A percentile compares a stretch with the other conserved stretches of the same genome.
Evolutionary conservation across 1,140 invertebrate species (phyloP).

Genomic region (Aphidius ervi): DNA sequence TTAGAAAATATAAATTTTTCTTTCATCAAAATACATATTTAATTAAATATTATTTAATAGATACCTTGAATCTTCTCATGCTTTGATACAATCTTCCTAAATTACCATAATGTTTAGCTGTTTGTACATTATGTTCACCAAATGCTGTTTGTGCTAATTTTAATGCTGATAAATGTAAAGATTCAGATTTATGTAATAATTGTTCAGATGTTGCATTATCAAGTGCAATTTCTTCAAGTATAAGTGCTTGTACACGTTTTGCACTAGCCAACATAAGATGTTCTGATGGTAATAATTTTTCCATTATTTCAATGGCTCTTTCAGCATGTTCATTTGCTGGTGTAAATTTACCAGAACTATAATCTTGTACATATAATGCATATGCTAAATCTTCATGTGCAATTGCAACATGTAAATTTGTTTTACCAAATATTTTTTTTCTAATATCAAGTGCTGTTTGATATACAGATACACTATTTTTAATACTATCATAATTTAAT

Average conservation of each 20-base stretch:
- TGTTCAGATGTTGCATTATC: conserved; percentile 61
- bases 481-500: conserved; percentile 81
- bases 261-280: conserved; percentile 83
- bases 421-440: conserved; percentile 72
- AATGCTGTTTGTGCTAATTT: conserved; percentile 73
- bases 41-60: conserved; percentile 10
- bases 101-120: conserved; percentile 93
- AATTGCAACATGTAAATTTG: conserved; percentile 81
- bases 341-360: conserved; percentile 80
- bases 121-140: conserved; percentile 89
- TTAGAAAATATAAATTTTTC: too few relatives aligned
- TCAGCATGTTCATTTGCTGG: conserved; percentile 75
- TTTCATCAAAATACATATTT: too few relatives aligned
- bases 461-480: conserved; percentile 77
- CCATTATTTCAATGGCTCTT: conserved; percentile 77
- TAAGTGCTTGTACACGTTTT: conserved; percentile 85
- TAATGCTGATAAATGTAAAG: conserved; percentile 76
- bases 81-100: conserved; percentile 87
- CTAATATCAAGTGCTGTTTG: conserved; percentile 74
- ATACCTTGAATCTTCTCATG: conserved; percentile 77
- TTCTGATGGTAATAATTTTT: conserved; percentile 70
- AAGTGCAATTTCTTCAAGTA: conserved; percentile 88
- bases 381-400: conserved; percentile 89
- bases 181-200: conserved; percentile 70
- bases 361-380: conserved; percentile 86